These are phyloP conservation scores for Rhizoglyphus robini DNA, from an alignment of 1,140 invertebrate species.

Conservation along the genomic window DNA sequence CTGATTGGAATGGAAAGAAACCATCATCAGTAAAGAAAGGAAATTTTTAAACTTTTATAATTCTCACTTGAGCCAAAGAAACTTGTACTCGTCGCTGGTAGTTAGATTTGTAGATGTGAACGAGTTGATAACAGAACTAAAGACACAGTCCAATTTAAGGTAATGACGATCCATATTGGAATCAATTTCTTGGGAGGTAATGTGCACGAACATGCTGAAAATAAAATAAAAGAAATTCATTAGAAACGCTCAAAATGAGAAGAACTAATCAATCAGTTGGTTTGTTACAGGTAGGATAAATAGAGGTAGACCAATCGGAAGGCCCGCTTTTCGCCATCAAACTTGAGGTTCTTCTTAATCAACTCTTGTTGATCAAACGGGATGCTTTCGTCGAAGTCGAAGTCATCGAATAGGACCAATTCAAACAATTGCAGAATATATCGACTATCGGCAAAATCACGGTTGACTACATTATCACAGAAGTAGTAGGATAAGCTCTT, in stretches of 20 bases:
- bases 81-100: not conserved
- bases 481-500: not conserved
- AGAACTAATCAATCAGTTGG: not conserved
- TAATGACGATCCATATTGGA: not conserved
- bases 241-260: not conserved
- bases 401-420: not conserved
- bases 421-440: not conserved
- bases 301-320: conserved; percentile 2
- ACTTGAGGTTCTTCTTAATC: not conserved
- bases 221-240: too few species aligned
- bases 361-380: not conserved
- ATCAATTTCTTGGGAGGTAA: not conserved
- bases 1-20: too few species aligned
- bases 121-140: not conserved
- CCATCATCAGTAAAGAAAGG: too few species aligned
- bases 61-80: conserved; percentile 13
- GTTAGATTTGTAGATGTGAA: not conserved
- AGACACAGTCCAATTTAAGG: not conserved
- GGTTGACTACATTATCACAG: not conserved
- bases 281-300: conserved; percentile 9
- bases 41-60: not conserved
- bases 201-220: too few species aligned
- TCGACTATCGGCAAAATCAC: not conserved
- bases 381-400: too few species aligned
- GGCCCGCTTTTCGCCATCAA: not conserved